Percentiles rank a stretch among this genome's conserved stretches.
Evolutionary conservation across 1,140 invertebrate species (phyloP).

Genomic region (Contarinia nasturtii): DNA sequence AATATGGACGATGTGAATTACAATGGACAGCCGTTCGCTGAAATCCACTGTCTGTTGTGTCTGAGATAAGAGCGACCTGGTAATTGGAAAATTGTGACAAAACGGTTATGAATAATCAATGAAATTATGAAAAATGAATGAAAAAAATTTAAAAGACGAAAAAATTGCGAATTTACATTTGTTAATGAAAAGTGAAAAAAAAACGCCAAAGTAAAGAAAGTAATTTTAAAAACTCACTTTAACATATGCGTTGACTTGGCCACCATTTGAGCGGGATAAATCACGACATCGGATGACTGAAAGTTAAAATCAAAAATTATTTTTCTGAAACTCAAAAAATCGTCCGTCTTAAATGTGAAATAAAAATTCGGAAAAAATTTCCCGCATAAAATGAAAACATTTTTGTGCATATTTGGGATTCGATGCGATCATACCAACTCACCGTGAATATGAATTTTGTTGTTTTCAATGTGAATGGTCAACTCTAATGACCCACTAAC

Average conservation of each 20-base stretch:
- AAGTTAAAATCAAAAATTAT: conserved; percentile 3
- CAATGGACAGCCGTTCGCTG: conserved; percentile 30
- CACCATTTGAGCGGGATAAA: conserved; percentile 20
- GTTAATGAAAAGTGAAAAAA: too few species aligned
- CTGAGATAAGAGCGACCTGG: conserved; percentile 4
- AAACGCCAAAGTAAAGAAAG: too few species aligned
- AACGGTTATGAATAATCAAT: too few species aligned
- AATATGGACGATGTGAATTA: conserved; percentile 26
- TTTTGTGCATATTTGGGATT: neutral
- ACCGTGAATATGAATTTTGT: conserved; percentile 22
- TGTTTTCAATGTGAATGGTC: conserved; percentile 11
- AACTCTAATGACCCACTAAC: conserved; percentile 15
- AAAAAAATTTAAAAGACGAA: neutral
- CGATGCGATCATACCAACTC: conserved; percentile 9
- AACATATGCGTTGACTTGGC: conserved; percentile 28
- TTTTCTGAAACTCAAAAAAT: neutral
- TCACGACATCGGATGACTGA: conserved; percentile 28
- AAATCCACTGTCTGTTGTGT: conserved; percentile 11
- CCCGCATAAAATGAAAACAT: neutral
- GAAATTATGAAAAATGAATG: neutral
- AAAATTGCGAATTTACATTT: too few species aligned
- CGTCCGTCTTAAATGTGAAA: too few species aligned
- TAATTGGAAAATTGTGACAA: too few species aligned
- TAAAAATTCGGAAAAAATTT: neutral
- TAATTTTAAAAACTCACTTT: conserved; percentile 15